Base-by-base conservation (phyloP, 2,888 invertebrate genomes). In the Halictus ligatus region DNA sequence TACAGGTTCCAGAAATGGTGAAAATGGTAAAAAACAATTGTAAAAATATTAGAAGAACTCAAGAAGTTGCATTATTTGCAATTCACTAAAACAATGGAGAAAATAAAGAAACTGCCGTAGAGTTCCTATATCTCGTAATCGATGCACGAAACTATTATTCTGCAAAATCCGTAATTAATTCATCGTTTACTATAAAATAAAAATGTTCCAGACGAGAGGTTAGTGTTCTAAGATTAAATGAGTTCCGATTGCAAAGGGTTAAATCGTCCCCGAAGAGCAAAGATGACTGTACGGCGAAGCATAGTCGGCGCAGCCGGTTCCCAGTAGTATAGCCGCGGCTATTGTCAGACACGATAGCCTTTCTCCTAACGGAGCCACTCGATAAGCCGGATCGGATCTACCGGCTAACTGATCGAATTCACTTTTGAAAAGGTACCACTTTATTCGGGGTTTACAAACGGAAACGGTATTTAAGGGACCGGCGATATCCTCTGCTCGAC, bases 311-410 rank as follows among this genome's bases (percentile, higher is more conserved):
- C 43, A 86, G 71, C 72, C 48, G 76, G 46, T 78, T 76, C 64
- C 87, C 86, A 93, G 93, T 93, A 91, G 93, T 92, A 88, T 75
- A 90, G 78, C 86, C 89, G 80, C 76, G 75, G 80, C 88, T 90
- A 89, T 89, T 89, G 92, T 93, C 93, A 88, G 93, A 89, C 93
- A 76, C 83, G 82, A 75, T 75, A 76, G 81, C 82, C 84, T 84
- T 81, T 84, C 88, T 83, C 78, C 80, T 48, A 35, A 79, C 43
- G 71, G 79, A 77, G 84, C 83, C 43, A 64, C 77, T 85, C 76
- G 82, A 85, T 81, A 81, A 86, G 78, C 81, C 75, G 78, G 76
- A 84, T 81, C 75, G 71, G 64, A 75, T 77, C 73, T 35, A 60
- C 84, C 10, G 64, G 50, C 46, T 83, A 84, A 80, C 67, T 78